Evolutionary conservation across 2,888 invertebrate genomes (phyloP).

Genomic region (Peribatodes rhomboidaria): DNA sequence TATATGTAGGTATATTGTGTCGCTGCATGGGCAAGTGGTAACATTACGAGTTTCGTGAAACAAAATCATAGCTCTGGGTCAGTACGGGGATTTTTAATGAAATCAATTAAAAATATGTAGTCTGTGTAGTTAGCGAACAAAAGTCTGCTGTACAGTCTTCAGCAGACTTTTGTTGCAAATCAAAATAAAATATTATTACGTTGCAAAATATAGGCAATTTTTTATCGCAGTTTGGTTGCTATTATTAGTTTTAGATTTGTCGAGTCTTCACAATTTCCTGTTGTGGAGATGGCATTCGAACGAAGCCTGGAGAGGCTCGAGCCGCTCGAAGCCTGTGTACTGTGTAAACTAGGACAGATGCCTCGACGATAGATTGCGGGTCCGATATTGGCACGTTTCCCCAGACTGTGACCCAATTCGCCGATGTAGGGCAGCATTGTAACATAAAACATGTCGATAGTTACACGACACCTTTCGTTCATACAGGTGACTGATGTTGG

Average conservation of each 20-base stretch:
- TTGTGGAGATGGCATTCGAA: neutral
- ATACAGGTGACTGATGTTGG: neutral
- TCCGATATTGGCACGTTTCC: slow-evolving; percentile 20
- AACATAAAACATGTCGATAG: slow-evolving; percentile 15
- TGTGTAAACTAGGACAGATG: slow-evolving; percentile 16
- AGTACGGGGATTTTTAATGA: too few species aligned
- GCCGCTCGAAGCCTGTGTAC: slow-evolving; percentile 6
- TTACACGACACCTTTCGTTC: slow-evolving; percentile 7
- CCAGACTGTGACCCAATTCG: slow-evolving; percentile 31
- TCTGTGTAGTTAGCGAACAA: too few species aligned
- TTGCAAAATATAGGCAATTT: too few species aligned
- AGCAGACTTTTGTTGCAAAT: too few species aligned
- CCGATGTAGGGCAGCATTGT: slow-evolving; percentile 26
- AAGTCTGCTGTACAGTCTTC: too few species aligned
- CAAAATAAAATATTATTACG: too few species aligned
- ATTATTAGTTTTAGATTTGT: neutral
- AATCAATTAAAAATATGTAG: too few species aligned
- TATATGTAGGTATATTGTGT: too few species aligned
- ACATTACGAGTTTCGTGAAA: too few species aligned
- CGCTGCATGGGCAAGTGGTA: too few species aligned
- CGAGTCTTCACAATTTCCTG: neutral
- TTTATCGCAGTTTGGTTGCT: too few species aligned
- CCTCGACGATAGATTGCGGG: slow-evolving; percentile 15
- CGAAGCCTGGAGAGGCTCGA: slow-evolving; percentile 13
- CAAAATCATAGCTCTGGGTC: too few species aligned